Percentiles rank a stretch among this genome's conserved stretches.
Evolutionary conservation across 2,888 invertebrate genomes (phyloP).

Genomic region (Mythimna ferrago): DNA sequence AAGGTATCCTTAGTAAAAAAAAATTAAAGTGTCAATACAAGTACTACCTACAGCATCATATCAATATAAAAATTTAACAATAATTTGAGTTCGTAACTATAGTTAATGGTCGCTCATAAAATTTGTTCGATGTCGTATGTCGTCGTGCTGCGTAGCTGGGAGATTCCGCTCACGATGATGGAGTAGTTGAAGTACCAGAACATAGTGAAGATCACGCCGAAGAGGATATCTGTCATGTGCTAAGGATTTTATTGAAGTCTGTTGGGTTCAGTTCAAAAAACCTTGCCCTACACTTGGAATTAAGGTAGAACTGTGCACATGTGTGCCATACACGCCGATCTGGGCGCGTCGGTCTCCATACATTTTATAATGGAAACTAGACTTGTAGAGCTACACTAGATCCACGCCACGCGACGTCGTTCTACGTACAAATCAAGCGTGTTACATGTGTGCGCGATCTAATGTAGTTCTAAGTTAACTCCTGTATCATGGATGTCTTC

Average conservation of each 20-base stretch:
- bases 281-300: too few relatives aligned
- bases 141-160: slow-evolving; percentile 65
- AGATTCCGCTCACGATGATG: slow-evolving; percentile 73
- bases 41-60: slow-evolving; percentile 40
- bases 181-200: slow-evolving; percentile 87
- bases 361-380: too few relatives aligned
- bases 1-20: neutral
- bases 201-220: slow-evolving; percentile 74
- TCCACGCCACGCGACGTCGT: too few relatives aligned
- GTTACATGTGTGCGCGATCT: too few relatives aligned
- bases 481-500: too few relatives aligned
- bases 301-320: too few relatives aligned
- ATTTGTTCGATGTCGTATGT: slow-evolving; percentile 53
- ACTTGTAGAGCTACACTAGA: too few relatives aligned
- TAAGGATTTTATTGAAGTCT: slow-evolving; percentile 37
- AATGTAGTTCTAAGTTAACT: too few relatives aligned
- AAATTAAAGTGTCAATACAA: slow-evolving; percentile 1
- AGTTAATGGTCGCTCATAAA: slow-evolving; percentile 55
- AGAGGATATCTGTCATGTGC: slow-evolving; percentile 77
- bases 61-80: slow-evolving; percentile 60
- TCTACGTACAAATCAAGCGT: too few relatives aligned
- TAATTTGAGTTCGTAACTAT: slow-evolving; percentile 53
- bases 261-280: too few relatives aligned
- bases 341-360: too few relatives aligned
- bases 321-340: too few relatives aligned